A percentile compares a stretch with the other conserved stretches of the same genome.
Conservation (phyloP, 2,113 vertebrate species). For the Chroicocephalus ridibundus region DNA sequence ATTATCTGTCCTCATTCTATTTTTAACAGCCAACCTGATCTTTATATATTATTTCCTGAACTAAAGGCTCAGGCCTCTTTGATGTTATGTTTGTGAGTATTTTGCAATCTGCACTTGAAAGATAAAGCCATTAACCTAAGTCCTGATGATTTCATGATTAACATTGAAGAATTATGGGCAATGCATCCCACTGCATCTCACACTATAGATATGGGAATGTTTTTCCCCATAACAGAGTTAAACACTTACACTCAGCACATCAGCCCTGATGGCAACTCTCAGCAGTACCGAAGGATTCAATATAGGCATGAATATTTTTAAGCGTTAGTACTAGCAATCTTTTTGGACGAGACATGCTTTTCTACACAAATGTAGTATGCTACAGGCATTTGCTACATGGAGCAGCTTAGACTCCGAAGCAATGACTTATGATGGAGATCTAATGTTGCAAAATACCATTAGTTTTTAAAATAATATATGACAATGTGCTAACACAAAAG, state of each 20-base stretch:
- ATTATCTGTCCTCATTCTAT: conserved; percentile 4
- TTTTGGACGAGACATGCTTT: not conserved
- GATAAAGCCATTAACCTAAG: not conserved
- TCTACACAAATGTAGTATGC: not conserved
- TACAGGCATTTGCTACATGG: not conserved
- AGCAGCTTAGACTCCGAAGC: not conserved
- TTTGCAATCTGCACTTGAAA: not conserved
- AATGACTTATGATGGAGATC: not conserved
- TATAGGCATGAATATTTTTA: not conserved
- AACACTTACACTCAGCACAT: not conserved
- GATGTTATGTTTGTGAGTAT: not conserved
- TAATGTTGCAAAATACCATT: not conserved
- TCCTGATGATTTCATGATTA: not conserved
- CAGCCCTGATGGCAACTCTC: not conserved
- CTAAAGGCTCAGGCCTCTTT: not conserved
- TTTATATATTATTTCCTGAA: not conserved
- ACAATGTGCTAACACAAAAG: not conserved
- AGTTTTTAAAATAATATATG: not conserved
- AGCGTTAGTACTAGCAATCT: not conserved
- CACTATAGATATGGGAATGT: not conserved
- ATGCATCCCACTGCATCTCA: not conserved
- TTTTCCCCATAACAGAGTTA: not conserved
- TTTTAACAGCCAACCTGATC: conserved; percentile 7
- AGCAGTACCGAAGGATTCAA: not conserved
- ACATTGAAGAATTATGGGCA: not conserved